Percentiles rank a stretch among this genome's conserved stretches.
phyloP scores from a whole-genome alignment of 2,113 vertebrate genomes.

The Columba janthina region DNA sequence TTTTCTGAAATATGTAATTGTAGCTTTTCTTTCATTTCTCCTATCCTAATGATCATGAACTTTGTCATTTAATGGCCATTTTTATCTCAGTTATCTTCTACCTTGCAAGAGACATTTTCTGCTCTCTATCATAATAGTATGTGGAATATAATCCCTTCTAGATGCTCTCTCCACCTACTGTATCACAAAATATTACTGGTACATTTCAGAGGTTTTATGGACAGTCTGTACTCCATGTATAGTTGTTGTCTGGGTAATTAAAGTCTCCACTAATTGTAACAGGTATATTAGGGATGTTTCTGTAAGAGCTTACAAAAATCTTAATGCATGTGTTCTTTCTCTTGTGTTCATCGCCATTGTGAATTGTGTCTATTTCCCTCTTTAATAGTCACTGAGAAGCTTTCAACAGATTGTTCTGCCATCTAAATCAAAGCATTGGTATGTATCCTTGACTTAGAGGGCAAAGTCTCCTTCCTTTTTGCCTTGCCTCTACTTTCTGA shows the following conservation, averaged over 20 bases:
- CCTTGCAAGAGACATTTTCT: background rate
- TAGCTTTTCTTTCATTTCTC: background rate
- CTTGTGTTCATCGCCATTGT: background rate
- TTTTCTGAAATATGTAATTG: background rate
- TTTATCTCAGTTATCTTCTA: background rate
- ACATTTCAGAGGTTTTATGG: background rate
- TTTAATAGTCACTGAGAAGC: background rate
- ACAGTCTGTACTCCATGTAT: background rate
- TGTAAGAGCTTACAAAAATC: background rate
- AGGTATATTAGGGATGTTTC: background rate
- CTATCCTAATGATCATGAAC: background rate
- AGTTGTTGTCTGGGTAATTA: background rate
- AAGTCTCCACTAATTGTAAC: background rate
- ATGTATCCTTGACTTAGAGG: background rate
- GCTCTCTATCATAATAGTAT: background rate
- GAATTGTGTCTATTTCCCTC: background rate
- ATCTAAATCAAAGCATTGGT: background rate
- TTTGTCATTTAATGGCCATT: background rate
- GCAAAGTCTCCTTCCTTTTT: background rate
- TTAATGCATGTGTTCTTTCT: background rate
- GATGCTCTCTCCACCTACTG: background rate
- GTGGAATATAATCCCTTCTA: background rate
- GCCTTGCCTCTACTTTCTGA: background rate
- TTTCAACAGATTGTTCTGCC: accelerated
- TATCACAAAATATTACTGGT: background rate